These are phyloP conservation scores for Tanypteryx hageni DNA, from an alignment of 2,888 invertebrate genomes.

Conservation along the genomic window DNA sequence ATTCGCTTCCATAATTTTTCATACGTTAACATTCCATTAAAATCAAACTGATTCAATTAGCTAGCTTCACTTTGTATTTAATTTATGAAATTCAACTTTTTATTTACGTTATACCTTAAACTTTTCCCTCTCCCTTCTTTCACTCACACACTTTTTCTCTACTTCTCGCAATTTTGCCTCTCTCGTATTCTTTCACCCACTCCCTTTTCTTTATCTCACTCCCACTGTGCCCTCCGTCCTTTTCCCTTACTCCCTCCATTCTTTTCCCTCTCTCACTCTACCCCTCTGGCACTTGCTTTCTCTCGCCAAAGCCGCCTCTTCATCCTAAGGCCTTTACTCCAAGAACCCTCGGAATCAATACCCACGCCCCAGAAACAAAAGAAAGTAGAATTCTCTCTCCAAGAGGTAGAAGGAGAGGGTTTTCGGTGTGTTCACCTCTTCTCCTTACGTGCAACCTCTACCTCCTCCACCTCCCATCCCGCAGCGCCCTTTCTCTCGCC, in stretches of 20 bases:
- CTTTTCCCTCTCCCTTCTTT: too few relatives aligned
- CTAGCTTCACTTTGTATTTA: too few relatives aligned
- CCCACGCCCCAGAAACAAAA: conserved; percentile 25
- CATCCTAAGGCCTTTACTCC: conserved; percentile 15
- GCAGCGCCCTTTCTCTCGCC: neutral
- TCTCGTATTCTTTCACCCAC: neutral
- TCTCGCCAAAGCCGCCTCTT: neutral
- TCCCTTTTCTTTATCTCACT: neutral
- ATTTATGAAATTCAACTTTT: too few relatives aligned
- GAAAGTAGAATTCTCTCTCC: neutral
- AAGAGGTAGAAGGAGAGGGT: neutral
- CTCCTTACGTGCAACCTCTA: neutral
- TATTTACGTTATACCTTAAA: too few relatives aligned
- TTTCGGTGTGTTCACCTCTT: neutral
- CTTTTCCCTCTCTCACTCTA: neutral
- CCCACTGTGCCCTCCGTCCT: neutral
- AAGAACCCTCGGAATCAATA: conserved; percentile 7
- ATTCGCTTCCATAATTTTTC: too few relatives aligned
- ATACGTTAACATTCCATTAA: too few relatives aligned
- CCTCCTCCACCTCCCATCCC: neutral
- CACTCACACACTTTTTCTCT: too few relatives aligned
- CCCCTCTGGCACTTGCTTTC: conserved; percentile 18
- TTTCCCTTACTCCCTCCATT: neutral
- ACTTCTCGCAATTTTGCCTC: too few relatives aligned
- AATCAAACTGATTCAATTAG: too few relatives aligned